Conservation (phyloP, 2,113 vertebrate genomes). For the Bubo scandiacus region DNA sequence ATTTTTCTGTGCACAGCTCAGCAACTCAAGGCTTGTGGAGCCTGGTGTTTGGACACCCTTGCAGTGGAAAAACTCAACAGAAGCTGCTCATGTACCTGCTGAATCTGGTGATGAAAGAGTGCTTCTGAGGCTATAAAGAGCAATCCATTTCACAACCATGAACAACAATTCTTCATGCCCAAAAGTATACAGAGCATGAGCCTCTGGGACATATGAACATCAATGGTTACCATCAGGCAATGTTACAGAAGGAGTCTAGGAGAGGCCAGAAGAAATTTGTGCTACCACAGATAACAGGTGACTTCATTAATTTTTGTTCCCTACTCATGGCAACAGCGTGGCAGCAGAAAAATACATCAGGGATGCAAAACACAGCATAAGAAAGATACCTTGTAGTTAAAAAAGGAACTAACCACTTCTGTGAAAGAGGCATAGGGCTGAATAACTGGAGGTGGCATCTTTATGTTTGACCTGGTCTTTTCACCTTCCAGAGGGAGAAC, state of each 20-base stretch:
- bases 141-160: neutral
- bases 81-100: neutral
- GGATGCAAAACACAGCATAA: neutral
- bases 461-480: neutral
- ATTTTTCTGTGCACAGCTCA: neutral
- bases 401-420: neutral
- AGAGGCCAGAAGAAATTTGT: neutral
- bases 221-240: neutral
- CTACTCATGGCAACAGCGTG: neutral
- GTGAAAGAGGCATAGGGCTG: neutral
- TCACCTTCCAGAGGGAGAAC: neutral
- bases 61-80: neutral
- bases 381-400: neutral
- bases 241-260: neutral
- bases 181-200: neutral
- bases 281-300: neutral
- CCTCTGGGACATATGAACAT: neutral
- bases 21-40: neutral
- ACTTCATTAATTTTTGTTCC: neutral
- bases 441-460: neutral
- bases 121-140: neutral
- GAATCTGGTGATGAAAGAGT: neutral
- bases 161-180: neutral
- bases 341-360: neutral
- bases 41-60: neutral